phyloP scores from a whole-genome alignment of 1,140 invertebrate species.

The Orchestia grillus region DNA sequence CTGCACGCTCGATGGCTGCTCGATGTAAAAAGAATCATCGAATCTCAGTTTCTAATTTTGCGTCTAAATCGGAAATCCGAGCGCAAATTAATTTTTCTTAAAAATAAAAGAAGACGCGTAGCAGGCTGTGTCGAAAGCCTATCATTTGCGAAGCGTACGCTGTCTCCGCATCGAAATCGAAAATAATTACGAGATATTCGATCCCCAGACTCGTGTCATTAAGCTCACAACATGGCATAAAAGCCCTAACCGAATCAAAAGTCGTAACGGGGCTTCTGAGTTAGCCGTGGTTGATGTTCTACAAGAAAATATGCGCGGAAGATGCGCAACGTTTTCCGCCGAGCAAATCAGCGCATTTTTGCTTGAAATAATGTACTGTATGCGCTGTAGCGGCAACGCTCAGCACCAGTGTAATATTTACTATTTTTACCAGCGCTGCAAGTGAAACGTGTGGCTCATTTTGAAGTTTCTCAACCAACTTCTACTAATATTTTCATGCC shows the following conservation, averaged over 20 bases:
- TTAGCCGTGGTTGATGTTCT: not conserved
- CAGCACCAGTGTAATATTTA: not conserved
- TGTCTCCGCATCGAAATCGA: not conserved
- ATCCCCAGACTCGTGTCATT: not conserved
- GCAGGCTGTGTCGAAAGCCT: constrained; percentile 23
- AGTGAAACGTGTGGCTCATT: not conserved
- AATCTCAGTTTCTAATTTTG: not conserved
- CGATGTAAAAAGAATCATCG: not conserved
- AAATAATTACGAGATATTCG: constrained; percentile 19
- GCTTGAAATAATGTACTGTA: not conserved
- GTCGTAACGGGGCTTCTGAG: not conserved
- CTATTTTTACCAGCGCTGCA: not conserved
- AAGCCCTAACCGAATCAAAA: not conserved
- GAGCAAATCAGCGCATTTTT: not conserved
- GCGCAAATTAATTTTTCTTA: not conserved
- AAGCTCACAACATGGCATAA: not conserved
- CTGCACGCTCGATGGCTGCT: not conserved
- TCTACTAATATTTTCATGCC: not conserved
- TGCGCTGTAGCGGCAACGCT: too few species aligned
- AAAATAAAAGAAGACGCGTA: not conserved
- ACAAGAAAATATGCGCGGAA: not conserved
- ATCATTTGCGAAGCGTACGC: not conserved
- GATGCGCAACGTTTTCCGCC: not conserved
- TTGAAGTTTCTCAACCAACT: not conserved
- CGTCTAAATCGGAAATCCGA: not conserved